Evolutionary conservation across 2,888 invertebrate species (phyloP).

Genomic region (Molanna angustata): DNA sequence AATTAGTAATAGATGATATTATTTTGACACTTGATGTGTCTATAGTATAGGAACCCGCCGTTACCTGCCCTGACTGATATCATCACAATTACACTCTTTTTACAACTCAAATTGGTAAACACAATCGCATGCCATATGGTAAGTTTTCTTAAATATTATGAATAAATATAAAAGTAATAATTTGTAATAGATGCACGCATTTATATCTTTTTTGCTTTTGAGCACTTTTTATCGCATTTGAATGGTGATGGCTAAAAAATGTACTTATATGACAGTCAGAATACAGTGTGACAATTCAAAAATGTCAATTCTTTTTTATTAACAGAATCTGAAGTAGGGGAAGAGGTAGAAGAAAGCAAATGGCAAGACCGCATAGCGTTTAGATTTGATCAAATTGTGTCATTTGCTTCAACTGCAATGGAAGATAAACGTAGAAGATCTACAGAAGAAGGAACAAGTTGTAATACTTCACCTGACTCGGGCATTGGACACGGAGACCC

Average conservation of each 20-base stretch:
- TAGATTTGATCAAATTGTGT: slow-evolving; percentile 90
- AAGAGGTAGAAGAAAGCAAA: slow-evolving; percentile 77
- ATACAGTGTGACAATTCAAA: no score
- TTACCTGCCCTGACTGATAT: slow-evolving; percentile 23
- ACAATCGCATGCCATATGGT: slow-evolving; percentile 27
- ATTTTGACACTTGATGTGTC: slow-evolving; percentile 23
- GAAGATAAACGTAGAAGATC: slow-evolving; percentile 82
- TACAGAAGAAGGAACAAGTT: slow-evolving; percentile 69
- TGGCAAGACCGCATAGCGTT: slow-evolving; percentile 93
- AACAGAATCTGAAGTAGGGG: slow-evolving; percentile 59
- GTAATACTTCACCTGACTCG: slow-evolving; percentile 84
- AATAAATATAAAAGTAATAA: slow-evolving; percentile 27
- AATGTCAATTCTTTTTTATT: slow-evolving; percentile 32
- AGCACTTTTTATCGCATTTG: slow-evolving; percentile 30
- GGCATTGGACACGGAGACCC: slow-evolving; percentile 75
- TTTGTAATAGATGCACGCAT: slow-evolving; percentile 27
- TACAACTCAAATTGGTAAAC: slow-evolving; percentile 26
- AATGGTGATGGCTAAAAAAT: slow-evolving; percentile 32
- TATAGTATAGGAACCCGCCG: slow-evolving; percentile 28
- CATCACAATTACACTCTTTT: slow-evolving; percentile 26
- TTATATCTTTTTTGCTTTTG: slow-evolving; percentile 22
- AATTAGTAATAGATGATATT: slow-evolving; percentile 10
- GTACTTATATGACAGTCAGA: no score
- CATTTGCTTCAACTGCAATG: slow-evolving; percentile 88
- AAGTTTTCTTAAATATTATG: slow-evolving; percentile 23